Conservation (phyloP, 2,113 vertebrate genomes). For the Trichechus manatus region DNA sequence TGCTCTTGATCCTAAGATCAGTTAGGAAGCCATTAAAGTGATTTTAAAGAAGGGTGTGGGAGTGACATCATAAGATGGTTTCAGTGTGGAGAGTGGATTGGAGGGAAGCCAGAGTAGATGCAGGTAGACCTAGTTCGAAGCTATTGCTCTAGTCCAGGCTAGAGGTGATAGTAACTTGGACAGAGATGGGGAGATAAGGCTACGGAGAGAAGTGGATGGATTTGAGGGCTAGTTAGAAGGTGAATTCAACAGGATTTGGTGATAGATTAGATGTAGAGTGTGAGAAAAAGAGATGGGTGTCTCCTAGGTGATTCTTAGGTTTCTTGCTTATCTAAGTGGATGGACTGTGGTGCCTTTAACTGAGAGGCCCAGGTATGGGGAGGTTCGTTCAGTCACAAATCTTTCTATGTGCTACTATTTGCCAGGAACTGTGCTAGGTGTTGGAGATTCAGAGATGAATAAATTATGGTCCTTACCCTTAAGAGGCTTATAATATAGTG, state of each 20-base stretch:
- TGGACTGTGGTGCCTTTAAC: not conserved
- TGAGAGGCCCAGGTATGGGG: not conserved
- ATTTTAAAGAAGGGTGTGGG: not conserved
- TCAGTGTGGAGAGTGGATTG: not conserved
- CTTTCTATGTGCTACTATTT: not conserved
- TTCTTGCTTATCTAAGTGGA: not conserved
- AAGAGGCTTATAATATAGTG: not conserved
- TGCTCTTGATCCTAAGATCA: not conserved
- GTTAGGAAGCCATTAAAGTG: not conserved
- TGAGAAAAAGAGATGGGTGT: not conserved
- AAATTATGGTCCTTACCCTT: not conserved
- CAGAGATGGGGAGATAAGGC: not conserved
- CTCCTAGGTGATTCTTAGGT: conserved; percentile 1
- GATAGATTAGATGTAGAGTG: not conserved
- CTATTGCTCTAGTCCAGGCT: not conserved
- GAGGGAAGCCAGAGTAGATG: not conserved
- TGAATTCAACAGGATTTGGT: not conserved
- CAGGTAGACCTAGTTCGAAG: not conserved
- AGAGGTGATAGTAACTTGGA: not conserved
- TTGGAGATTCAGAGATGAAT: not conserved
- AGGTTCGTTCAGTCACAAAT: not conserved
- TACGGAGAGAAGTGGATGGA: not conserved
- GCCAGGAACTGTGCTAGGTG: not conserved
- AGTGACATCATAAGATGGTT: not conserved
- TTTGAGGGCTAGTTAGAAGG: not conserved